Evolutionary conservation across 2,797 vertebrate species (phyloP).

Genomic region (Phrynocephalus vlangalii): DNA sequence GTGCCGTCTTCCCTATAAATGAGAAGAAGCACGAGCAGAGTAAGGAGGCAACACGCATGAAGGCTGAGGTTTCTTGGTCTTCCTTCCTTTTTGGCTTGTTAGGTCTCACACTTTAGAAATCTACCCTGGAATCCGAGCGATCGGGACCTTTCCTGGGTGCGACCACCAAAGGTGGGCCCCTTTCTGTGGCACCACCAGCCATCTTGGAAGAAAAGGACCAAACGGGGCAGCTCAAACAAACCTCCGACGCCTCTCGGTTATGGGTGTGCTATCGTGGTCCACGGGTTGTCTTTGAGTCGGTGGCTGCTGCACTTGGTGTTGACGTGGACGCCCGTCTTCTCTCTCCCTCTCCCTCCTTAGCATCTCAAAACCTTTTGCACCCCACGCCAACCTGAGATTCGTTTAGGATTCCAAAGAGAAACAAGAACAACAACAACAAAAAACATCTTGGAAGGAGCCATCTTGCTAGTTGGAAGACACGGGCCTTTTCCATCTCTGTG

Average conservation of each 20-base stretch:
- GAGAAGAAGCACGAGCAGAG: not conserved
- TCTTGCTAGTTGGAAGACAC: conserved; percentile 31
- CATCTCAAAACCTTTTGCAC: not conserved
- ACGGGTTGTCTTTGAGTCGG: not conserved
- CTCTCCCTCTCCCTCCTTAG: not conserved
- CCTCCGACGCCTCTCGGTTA: not conserved
- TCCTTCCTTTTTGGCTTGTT: not conserved
- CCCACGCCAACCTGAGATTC: conserved; percentile 26
- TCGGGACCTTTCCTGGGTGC: not conserved
- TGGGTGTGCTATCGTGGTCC: not conserved
- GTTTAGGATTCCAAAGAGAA: not conserved
- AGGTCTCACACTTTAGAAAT: not conserved
- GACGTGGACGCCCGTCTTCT: not conserved
- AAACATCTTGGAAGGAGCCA: conserved; percentile 7
- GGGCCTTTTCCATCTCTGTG: not conserved
- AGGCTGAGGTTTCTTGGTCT: no score
- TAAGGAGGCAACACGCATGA: no score
- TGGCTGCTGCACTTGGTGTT: not conserved
- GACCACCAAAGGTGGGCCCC: not conserved
- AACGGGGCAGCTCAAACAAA: not conserved
- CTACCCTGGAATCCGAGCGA: not conserved
- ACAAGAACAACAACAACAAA: no score
- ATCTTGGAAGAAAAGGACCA: not conserved
- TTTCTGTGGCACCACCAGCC: not conserved
- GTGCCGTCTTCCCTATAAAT: no score